These are phyloP conservation scores for Calliphora vicina DNA, from an alignment of 1,140 invertebrate species.

Conservation along the genomic window DNA sequence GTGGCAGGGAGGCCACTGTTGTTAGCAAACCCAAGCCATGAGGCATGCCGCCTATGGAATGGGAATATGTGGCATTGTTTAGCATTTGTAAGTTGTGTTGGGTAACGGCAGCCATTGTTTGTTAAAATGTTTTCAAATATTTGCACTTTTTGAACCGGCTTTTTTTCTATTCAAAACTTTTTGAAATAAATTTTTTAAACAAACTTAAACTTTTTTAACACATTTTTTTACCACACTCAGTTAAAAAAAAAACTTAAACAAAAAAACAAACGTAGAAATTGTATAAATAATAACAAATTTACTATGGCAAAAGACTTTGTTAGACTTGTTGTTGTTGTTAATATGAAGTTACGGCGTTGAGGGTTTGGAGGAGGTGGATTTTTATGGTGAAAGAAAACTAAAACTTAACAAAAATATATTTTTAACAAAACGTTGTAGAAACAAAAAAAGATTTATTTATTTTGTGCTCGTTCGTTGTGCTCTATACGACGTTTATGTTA, in stretches of 20 bases:
- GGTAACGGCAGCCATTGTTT: constrained; percentile 49
- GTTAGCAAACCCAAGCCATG: constrained; percentile 59
- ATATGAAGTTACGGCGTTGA: too few relatives aligned
- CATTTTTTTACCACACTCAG: too few relatives aligned
- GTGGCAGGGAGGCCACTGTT: constrained; percentile 61
- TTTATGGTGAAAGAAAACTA: constrained; percentile 1
- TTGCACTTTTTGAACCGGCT: constrained; percentile 14
- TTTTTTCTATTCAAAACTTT: background rate
- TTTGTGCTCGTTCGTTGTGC: constrained; percentile 47
- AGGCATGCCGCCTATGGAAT: constrained; percentile 39
- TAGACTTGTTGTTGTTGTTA: too few relatives aligned
- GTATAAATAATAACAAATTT: too few relatives aligned
- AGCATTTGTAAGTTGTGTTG: constrained; percentile 37
- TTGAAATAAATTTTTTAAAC: background rate
- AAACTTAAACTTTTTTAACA: background rate
- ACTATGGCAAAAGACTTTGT: too few relatives aligned
- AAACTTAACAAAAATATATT: constrained; percentile 33
- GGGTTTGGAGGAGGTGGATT: too few relatives aligned
- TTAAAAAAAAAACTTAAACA: too few relatives aligned
- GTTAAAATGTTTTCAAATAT: background rate
- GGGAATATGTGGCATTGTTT: constrained; percentile 38
- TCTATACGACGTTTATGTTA: constrained; percentile 62
- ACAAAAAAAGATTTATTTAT: constrained; percentile 37
- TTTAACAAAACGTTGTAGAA: constrained; percentile 38
- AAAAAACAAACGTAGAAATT: background rate